phyloP scores from a whole-genome alignment of 2,113 vertebrate species.

The Periophthalmus modestus region DNA sequence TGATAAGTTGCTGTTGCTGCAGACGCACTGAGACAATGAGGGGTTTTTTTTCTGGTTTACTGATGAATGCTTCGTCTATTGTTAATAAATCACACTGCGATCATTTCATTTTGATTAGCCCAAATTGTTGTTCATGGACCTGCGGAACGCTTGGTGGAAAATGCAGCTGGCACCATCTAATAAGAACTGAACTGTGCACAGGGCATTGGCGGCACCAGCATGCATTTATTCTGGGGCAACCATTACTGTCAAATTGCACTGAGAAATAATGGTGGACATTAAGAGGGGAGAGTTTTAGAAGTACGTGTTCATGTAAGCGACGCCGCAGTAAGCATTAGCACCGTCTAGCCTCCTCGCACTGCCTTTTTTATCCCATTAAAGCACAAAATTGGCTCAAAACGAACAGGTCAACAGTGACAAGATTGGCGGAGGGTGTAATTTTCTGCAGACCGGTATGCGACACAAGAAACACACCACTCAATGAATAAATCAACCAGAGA shows the following conservation, averaged over 20 bases:
- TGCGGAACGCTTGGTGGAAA: slow-evolving; percentile 49
- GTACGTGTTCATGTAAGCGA: slow-evolving; percentile 5
- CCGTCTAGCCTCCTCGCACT: slow-evolving; percentile 14
- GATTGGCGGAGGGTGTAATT: slow-evolving; percentile 28
- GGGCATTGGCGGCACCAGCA: slow-evolving; percentile 33
- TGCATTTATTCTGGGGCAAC: slow-evolving; percentile 52
- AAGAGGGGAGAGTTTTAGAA: slow-evolving; percentile 21
- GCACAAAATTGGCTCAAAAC: slow-evolving; percentile 34
- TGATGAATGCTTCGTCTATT: slow-evolving; percentile 42
- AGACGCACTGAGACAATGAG: slow-evolving; percentile 31
- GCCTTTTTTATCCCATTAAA: slow-evolving; percentile 41
- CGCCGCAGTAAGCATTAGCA: slow-evolving; percentile 6
- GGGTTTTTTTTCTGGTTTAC: neutral
- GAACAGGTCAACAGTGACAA: slow-evolving; percentile 43
- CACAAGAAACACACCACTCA: slow-evolving; percentile 15
- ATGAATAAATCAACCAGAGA: slow-evolving; percentile 20
- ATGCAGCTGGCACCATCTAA: slow-evolving; percentile 46
- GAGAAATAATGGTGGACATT: slow-evolving; percentile 48
- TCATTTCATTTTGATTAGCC: slow-evolving; percentile 57
- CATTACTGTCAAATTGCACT: slow-evolving; percentile 52
- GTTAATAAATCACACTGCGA: slow-evolving; percentile 54
- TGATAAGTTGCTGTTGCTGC: slow-evolving; percentile 41
- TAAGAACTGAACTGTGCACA: slow-evolving; percentile 46
- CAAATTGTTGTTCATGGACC: slow-evolving; percentile 40
- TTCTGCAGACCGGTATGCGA: slow-evolving; percentile 31